Evolutionary conservation across 2,888 invertebrate species (phyloP).

Genomic region (Xestia ashworthii): DNA sequence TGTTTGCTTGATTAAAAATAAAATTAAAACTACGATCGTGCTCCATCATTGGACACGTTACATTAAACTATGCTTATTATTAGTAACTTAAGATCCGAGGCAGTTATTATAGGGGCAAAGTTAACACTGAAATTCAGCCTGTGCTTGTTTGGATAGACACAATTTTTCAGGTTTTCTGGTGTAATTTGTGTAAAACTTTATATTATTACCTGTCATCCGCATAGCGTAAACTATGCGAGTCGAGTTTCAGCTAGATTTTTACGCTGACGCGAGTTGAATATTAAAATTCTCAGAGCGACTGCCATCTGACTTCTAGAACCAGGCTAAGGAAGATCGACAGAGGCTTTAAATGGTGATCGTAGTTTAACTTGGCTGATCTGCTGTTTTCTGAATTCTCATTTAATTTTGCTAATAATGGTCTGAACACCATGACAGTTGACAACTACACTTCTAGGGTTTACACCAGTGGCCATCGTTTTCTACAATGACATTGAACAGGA

Average conservation of each 20-base stretch:
- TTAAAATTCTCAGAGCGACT: neutral
- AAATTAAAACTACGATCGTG: too few relatives aligned
- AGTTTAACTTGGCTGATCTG: neutral
- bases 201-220: neutral
- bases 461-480: accelerated
- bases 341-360: neutral
- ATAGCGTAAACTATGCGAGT: conserved; percentile 4
- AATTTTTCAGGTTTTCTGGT: neutral
- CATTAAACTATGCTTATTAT: too few relatives aligned
- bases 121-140: neutral
- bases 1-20: too few relatives aligned
- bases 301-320: neutral
- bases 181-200: neutral
- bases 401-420: neutral
- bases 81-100: too few relatives aligned
- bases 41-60: too few relatives aligned
- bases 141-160: neutral
- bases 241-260: conserved; percentile 13
- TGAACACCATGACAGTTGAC: neutral
- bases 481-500: neutral
- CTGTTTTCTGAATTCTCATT: neutral
- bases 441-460: neutral
- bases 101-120: neutral
- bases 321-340: neutral
- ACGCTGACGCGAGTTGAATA: conserved; percentile 9